Base-by-base conservation (phyloP, 2,113 vertebrate species). In the Synchiropus splendidus region DNA sequence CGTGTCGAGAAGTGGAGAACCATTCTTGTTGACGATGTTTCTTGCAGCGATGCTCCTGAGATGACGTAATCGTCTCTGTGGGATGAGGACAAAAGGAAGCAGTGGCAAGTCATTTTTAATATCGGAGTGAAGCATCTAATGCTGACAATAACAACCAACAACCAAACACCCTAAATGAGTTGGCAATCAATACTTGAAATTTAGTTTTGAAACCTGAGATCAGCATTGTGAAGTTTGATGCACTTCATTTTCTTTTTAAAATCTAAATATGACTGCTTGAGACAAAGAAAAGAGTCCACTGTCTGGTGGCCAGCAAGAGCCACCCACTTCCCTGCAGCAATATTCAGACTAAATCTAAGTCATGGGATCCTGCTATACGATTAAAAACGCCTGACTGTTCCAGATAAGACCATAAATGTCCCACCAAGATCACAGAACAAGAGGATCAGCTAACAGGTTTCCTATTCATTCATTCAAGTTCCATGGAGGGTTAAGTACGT, bases 11-110 rank as follows among this genome's bases (percentile, higher is more conserved):
- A 99, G 89, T 9, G 89, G 89, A 39, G 85, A 90, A 17, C 91
- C 92, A 76, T 92, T 93, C 83, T 71, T 92, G 68, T 89, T 93
- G 46, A 94, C 70, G 2, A 99, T 91, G 80, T 99, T 99, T 27
- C 95, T 86, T 2, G 94, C 94, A 2, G 95, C 94, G 0, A 99
- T 94, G 63, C 89, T 97, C 48, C 94, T 88, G 45, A 99, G 89
- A 45, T 99, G 93, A 44, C 94, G 89, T 57, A 98, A 85, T 4
- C 95, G 92, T 46, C 95, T 88, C 95, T 98, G 69, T 64, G 77
- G 58, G 59, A 1, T 6, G 53, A 6, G 51, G 53, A 14, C 54
- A 1, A 3, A 36, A 2, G 13, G 31, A 6, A 53, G 12, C 10
- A 10, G 6, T 5, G n/a, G 15, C 17, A 12, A 31, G 15, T 3